These are phyloP conservation scores for Harmothoe impar DNA, from an alignment of 2,888 invertebrate species.

Conservation along the genomic window DNA sequence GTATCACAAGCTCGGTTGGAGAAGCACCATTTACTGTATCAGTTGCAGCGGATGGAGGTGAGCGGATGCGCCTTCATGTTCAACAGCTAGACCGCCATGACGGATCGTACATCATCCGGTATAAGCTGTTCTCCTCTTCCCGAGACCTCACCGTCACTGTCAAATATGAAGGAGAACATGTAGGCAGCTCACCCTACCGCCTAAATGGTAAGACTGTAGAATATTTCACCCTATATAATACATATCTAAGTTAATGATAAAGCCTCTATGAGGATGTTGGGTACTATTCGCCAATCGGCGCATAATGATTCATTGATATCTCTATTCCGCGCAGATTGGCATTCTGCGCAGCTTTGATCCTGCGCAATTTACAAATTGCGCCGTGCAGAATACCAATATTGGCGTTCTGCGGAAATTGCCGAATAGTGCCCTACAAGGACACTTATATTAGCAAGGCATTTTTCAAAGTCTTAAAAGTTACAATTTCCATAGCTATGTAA, in stretches of 20 bases:
- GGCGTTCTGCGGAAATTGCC: too few species aligned
- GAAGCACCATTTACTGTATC: slow-evolving; percentile 84
- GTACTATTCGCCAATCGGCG: too few species aligned
- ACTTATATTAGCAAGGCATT: too few species aligned
- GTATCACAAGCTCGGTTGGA: slow-evolving; percentile 86
- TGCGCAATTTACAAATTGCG: too few species aligned
- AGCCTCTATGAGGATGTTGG: too few species aligned
- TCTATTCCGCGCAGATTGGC: too few species aligned
- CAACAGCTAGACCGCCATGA: slow-evolving; percentile 92
- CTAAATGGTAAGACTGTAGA: slow-evolving; percentile 86
- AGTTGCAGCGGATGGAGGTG: slow-evolving; percentile 85
- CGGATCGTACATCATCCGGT: slow-evolving; percentile 92
- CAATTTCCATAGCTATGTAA: too few species aligned
- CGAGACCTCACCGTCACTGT: slow-evolving; percentile 88
- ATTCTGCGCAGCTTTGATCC: too few species aligned
- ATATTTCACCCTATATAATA: background rate
- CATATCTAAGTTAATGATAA: background rate
- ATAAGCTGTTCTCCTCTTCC: slow-evolving; percentile 86
- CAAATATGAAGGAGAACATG: slow-evolving; percentile 87
- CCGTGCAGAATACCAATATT: too few species aligned
- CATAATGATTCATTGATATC: too few species aligned
- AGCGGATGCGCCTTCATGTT: slow-evolving; percentile 86
- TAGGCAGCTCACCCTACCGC: slow-evolving; percentile 87
- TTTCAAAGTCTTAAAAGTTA: too few species aligned
- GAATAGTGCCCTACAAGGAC: too few species aligned